Conservation (phyloP, 2,888 invertebrate species). For the Dione juno region DNA sequence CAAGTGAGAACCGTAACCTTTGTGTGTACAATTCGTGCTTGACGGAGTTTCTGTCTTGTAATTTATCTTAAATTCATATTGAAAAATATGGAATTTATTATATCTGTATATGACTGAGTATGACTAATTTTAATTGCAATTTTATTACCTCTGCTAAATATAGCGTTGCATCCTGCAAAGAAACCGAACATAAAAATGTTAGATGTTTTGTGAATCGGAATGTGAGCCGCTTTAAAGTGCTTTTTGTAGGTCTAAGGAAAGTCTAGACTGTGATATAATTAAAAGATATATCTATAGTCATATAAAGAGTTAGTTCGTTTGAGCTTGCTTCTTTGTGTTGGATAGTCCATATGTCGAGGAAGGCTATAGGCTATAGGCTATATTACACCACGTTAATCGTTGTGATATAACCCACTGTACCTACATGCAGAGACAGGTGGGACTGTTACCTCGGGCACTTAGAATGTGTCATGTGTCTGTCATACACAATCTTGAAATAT, state of each 20-base stretch:
- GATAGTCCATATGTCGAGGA: no score
- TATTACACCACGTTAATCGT: no score
- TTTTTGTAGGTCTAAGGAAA: slow-evolving; percentile 5
- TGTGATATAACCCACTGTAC: no score
- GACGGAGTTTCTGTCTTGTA: neutral
- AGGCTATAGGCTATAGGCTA: no score
- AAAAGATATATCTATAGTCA: neutral
- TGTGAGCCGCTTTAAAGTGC: neutral
- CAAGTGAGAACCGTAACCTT: no score
- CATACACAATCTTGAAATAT: no score
- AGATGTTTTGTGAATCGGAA: slow-evolving; percentile 13
- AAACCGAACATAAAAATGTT: neutral
- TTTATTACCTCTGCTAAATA: slow-evolving; percentile 9
- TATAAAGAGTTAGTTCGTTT: neutral
- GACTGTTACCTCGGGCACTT: no score
- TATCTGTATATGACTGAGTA: neutral
- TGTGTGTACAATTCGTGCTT: neutral
- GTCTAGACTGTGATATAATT: slow-evolving; percentile 1
- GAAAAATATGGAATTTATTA: neutral
- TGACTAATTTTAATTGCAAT: slow-evolving; percentile 14
- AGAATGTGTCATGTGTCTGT: no score
- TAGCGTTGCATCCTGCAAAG: slow-evolving; percentile 10
- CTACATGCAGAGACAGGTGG: no score
- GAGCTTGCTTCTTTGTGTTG: no score
- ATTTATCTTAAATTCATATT: neutral